Evolutionary conservation across 2,113 vertebrate genomes (phyloP), one percentile per base, ranked within the genome.

Genomic region (Eclectus roratus): DNA sequence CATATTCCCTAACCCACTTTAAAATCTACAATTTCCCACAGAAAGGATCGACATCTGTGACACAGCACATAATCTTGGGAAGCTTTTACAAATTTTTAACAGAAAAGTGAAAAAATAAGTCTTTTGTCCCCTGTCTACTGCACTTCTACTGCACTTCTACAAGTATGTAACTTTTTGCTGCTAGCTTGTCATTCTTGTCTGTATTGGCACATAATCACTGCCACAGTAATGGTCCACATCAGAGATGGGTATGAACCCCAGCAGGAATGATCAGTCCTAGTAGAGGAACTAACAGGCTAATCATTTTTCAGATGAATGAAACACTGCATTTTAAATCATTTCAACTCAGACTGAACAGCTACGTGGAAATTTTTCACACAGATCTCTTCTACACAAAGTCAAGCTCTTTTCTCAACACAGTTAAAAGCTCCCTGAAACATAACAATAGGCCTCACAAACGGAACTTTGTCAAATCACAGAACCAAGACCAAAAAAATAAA

Each of bases 201-300:
- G 10, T 28, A 53, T 6, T 37, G 17, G 16, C 44, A 80, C 33
- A 14, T 72, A 35, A 80, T 18, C 44, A 52, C 44, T 33, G 44
- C 25, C 91, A 24, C 11, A 76, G 13, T 37, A 52, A 52, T 66
- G 55, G 60, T 52, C 27, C 37, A 14, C 11, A 49, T 25, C 44
- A 74, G n/a, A 14, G n/a, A 14, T 61, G 17, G 27, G 2, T 52
- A 91, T n/a, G 60, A 92, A 18, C 6, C 10, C 50, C 63, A 74
- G 12, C 0, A 0, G 72, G 41, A 90, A 61, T 5, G 2, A 53
- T 28, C 7, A 4, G 11, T 49, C 39, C 64, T 49, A 65, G 21
- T 1, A 80, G 14, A 68, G 19, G 7, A 86, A 77, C 17, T 77
- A 90, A 60, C 0, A 0, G 27, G 2, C 7, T 68, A 37, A 13